Base-by-base conservation (phyloP, 2,113 vertebrate species). In the Prunella fulvescens region DNA sequence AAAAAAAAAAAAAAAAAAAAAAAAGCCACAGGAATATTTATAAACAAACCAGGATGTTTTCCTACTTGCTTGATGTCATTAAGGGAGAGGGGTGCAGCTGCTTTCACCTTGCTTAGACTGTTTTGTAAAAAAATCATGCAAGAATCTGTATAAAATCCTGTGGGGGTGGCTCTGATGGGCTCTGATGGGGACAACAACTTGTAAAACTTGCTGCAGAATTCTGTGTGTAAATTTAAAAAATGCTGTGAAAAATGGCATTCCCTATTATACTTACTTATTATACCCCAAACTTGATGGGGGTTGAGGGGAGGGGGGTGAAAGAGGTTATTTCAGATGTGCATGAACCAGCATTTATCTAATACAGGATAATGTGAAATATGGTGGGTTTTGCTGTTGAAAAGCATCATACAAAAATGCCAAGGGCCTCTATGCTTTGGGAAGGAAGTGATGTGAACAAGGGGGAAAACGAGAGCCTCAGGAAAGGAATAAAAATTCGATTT, bases 401-500 rank as follows among this genome's bases (percentile, higher is more conserved):
- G 19, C 7, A 0, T 5, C 25, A 23, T 1, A 4, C 0, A n/a
- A 12, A 58, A 39, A 28, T 7, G 24, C 31, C n/a, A 23, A 57
- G 57, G 57, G 18, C 15, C 48, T 22, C 33, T 1, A 5, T 5
- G 10, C 16, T 64, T 35, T 22, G 15, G 57, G 44, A 45, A 44
- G 29, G 56, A 62, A 67, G 7, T 1, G 12, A 51, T 6, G 47
- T 0, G 6, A 18, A 2, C 3, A 19, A 39, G 16, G 48, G 56
- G 28, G 29, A 77, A 37, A 45, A 65, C 17, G 12, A 29, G 0
- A n/a, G 9, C 25, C 51, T 53, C 65, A 1, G 20, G n/a, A 24
- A 76, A 26, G 3, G 0, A 7, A 11, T 0, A 13, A 26, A 57
- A 71, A 19, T 1, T 19, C 3, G 15, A 47, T 18, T 78, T 19